Evolutionary conservation across 2,797 vertebrate genomes (phyloP).

Genomic region (Myoxocephalus aenaeus): DNA sequence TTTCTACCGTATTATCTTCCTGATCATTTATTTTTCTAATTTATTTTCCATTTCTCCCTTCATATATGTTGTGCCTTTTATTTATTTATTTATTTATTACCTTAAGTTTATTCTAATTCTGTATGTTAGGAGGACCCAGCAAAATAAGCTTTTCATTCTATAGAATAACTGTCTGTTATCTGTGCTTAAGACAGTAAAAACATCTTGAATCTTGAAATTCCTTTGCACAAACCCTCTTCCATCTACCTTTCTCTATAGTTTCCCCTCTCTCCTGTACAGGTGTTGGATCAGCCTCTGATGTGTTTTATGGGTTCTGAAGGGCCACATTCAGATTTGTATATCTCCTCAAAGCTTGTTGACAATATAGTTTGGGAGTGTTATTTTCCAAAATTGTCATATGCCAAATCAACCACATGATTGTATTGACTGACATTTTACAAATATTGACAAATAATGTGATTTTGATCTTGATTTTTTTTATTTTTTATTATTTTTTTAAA

Average conservation of each 20-base stretch:
- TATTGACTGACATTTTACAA: neutral
- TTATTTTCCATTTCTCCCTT: constrained; percentile 12
- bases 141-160: too few species aligned
- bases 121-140: too few species aligned
- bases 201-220: neutral
- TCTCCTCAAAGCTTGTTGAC: neutral
- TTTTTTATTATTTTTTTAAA: neutral
- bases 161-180: too few species aligned
- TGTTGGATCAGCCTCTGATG: constrained; percentile 46
- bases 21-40: constrained; percentile 13
- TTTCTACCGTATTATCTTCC: constrained; percentile 1
- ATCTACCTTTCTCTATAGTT: constrained; percentile 17
- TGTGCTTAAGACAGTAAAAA: too few species aligned
- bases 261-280: constrained; percentile 23
- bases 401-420: neutral
- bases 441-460: neutral
- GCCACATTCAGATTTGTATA: constrained; percentile 23
- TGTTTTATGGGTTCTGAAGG: constrained; percentile 26
- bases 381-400: constrained; percentile 1
- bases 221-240: constrained; percentile 17
- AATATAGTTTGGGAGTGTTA: neutral
- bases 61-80: neutral
- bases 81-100: too few species aligned
- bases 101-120: too few species aligned
- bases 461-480: neutral